Conservation (phyloP, 2,888 invertebrate genomes). For the Athalia cordata region DNA sequence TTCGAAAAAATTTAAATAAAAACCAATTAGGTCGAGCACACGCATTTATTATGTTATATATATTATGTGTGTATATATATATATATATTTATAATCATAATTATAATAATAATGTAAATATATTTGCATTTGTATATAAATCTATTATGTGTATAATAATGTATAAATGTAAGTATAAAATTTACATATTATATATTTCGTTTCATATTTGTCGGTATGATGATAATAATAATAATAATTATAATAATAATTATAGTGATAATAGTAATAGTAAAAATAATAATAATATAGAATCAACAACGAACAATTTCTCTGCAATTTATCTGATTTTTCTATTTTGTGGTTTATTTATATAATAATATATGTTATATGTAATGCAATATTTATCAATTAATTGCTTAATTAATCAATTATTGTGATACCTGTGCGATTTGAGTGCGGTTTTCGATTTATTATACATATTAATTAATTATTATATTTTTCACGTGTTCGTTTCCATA, state of each 20-base stretch:
- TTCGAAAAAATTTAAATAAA: not conserved
- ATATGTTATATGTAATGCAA: too few relatives aligned
- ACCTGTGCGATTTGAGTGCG: not conserved
- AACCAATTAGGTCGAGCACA: slow-evolving; percentile 25
- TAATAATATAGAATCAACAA: too few relatives aligned
- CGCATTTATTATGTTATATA: slow-evolving; percentile 15
- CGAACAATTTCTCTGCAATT: too few relatives aligned
- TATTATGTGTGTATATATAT: slow-evolving; percentile 25
- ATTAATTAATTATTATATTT: too few relatives aligned
- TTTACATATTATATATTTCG: slow-evolving; percentile 40
- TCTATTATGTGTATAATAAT: slow-evolving; percentile 47
- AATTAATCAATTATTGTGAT: too few relatives aligned
- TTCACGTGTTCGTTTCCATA: not conserved
- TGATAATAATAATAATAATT: slow-evolving; percentile 40
- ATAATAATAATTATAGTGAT: too few relatives aligned
- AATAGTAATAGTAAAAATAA: too few relatives aligned
- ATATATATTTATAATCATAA: slow-evolving; percentile 40
- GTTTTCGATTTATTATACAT: too few relatives aligned
- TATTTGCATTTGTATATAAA: slow-evolving; percentile 46
- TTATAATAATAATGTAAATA: slow-evolving; percentile 26
- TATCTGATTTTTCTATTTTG: too few relatives aligned
- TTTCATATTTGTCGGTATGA: slow-evolving; percentile 14
- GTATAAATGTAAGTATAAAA: slow-evolving; percentile 46
- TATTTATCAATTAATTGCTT: too few relatives aligned
- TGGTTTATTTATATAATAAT: too few relatives aligned